Percentiles rank a stretch among this genome's conserved stretches.
These are phyloP conservation scores for Campylomormyrus tamandua DNA, from an alignment of 2,113 vertebrate species.

Conservation along the genomic window DNA sequence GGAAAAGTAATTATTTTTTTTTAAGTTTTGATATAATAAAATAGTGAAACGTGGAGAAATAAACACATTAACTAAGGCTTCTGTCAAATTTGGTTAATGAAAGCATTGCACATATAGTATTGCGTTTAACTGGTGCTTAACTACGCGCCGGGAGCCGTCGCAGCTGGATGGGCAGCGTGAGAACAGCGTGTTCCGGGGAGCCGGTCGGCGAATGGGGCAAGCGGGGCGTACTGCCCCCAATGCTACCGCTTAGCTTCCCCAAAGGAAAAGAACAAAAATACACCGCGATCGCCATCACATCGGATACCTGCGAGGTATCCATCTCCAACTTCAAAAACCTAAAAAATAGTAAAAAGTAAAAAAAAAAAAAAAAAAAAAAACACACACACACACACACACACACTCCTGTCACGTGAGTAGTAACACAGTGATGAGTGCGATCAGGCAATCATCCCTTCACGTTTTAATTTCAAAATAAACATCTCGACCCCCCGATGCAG, in stretches of 20 bases:
- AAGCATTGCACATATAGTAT: not conserved
- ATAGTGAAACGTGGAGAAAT: not conserved
- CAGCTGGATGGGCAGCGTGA: not conserved
- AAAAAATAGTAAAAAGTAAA: not conserved
- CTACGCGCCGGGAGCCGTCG: not conserved
- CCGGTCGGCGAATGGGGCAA: not conserved
- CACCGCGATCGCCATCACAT: not conserved
- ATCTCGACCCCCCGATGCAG: not conserved
- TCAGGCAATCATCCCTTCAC: not conserved
- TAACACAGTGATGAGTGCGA: not conserved
- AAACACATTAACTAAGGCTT: not conserved
- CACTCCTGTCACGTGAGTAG: not conserved
- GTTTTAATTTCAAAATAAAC: slow-evolving; percentile 3
- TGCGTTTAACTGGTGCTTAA: not conserved
- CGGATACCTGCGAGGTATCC: not conserved
- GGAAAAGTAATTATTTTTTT: not conserved
- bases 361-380: too few relatives aligned
- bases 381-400: not conserved
- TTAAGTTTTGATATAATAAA: not conserved
- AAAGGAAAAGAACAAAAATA: not conserved
- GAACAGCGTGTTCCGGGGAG: not conserved
- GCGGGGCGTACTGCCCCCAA: not conserved
- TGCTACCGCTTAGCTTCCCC: not conserved
- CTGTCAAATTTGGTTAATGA: not conserved
- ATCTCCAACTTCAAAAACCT: not conserved